Evolutionary conservation across 2,113 vertebrate species (phyloP).

Genomic region (Saimiri boliviensis): DNA sequence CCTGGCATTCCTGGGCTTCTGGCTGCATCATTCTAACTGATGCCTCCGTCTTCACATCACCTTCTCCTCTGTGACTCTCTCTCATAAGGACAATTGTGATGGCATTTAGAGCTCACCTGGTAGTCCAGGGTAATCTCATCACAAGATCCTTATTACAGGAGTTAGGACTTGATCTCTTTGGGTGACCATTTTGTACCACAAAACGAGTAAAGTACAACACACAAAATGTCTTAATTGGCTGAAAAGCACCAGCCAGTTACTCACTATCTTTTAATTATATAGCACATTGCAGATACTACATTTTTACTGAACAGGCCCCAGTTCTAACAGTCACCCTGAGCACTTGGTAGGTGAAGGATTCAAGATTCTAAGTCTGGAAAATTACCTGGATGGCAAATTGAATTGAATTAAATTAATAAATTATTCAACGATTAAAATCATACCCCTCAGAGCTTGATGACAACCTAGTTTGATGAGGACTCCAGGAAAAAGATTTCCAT

Average conservation of each 20-base stretch:
- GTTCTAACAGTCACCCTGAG: background rate
- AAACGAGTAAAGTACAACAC: background rate
- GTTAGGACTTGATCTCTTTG: background rate
- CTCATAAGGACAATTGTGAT: background rate
- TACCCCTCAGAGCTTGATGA: background rate
- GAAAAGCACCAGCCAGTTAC: background rate
- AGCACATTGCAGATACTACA: background rate
- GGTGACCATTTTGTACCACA: no score
- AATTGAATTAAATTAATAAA: slow-evolving; percentile 25
- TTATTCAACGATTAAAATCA: background rate
- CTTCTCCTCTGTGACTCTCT: background rate
- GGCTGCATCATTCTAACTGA: no score
- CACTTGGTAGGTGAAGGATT: background rate
- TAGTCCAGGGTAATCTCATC: background rate
- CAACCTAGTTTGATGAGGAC: background rate
- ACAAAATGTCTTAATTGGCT: background rate
- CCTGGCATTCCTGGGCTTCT: background rate
- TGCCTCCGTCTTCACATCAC: background rate
- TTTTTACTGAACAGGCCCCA: background rate
- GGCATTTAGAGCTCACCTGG: background rate
- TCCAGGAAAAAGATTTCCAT: background rate
- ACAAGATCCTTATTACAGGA: background rate
- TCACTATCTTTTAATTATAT: background rate
- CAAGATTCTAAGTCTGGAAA: slow-evolving; percentile 22
- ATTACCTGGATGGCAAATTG: background rate